phyloP scores from a whole-genome alignment of 2,888 invertebrate species.

The Drosophila seclusa region DNA sequence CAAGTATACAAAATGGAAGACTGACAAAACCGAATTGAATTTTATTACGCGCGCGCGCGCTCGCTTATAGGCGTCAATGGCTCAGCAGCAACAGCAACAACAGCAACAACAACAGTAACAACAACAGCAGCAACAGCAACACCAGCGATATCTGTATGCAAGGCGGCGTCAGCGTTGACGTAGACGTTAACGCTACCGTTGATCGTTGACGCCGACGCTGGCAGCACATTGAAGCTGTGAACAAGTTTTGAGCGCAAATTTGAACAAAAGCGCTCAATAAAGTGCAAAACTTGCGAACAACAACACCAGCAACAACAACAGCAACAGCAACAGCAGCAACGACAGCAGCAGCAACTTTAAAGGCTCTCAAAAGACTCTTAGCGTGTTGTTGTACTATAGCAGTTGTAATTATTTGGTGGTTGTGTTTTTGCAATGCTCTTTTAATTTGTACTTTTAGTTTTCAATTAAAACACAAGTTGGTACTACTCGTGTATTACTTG shows the following conservation, averaged over 20 bases:
- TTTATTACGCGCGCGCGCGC: constrained; percentile 57
- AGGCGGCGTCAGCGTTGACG: constrained; percentile 32
- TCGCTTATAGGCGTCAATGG: constrained; percentile 37
- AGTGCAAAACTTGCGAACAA: constrained; percentile 60
- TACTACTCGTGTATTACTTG: background rate
- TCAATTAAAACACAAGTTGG: constrained; percentile 56
- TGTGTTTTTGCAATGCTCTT: constrained; percentile 66
- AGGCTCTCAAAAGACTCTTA: constrained; percentile 15
- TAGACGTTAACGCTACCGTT: background rate
- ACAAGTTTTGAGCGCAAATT: constrained; percentile 66
- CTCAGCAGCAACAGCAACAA: constrained; percentile 15
- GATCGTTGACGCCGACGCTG: constrained; percentile 6
- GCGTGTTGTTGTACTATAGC: constrained; percentile 12
- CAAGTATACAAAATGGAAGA: constrained; percentile 23
- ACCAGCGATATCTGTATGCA: constrained; percentile 49
- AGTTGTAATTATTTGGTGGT: constrained; percentile 34
- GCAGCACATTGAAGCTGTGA: constrained; percentile 33
- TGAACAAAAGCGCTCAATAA: constrained; percentile 67
- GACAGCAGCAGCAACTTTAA: constrained; percentile 17
- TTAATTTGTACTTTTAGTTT: constrained; percentile 68
- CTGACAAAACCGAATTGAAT: constrained; percentile 62
- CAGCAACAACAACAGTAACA: constrained; percentile 9
- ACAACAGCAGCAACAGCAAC: constrained; percentile 6
- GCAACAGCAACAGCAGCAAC: constrained; percentile 10
- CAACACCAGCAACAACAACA: constrained; percentile 17